Evolutionary conservation across 2,797 vertebrate genomes (phyloP).

Genomic region (Thalassophryne amazonica): DNA sequence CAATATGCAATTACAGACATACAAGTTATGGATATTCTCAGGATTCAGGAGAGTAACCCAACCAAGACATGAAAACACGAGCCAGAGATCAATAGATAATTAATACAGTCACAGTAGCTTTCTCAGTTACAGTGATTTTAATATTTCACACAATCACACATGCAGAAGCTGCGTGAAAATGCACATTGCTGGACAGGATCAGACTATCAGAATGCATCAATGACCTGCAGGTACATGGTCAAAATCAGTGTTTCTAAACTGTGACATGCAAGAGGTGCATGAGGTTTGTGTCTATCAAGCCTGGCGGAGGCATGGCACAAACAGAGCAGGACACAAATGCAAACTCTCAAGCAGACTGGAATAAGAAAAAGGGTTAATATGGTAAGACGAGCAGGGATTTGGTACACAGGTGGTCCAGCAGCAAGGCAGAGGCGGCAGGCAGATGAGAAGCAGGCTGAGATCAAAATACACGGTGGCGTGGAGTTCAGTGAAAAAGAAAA

Average conservation of each 20-base stretch:
- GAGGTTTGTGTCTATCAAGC: no score
- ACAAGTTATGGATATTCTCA: conserved; percentile 72
- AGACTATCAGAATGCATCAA: neutral
- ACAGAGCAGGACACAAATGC: no score
- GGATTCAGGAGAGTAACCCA: conserved; percentile 49
- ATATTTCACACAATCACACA: conserved; percentile 1
- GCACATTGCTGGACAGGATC: neutral
- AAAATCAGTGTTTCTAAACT: neutral
- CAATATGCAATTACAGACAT: conserved; percentile 79
- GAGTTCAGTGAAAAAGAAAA: no score
- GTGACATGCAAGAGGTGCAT: neutral
- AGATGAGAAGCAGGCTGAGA: no score
- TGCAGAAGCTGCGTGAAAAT: neutral
- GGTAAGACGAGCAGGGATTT: no score
- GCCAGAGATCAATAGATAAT: conserved; percentile 62
- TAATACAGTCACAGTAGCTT: conserved; percentile 44
- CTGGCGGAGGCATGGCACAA: no score
- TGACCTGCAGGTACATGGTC: no score
- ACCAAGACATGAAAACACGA: conserved; percentile 59
- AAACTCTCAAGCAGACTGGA: no score
- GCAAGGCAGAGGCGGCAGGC: no score
- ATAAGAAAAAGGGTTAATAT: no score
- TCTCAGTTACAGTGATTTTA: neutral
- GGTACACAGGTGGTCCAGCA: no score
- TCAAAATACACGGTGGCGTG: no score